Evolutionary conservation across 1,140 invertebrate genomes (phyloP).

Genomic region (Anoplolepis gracilipes): DNA sequence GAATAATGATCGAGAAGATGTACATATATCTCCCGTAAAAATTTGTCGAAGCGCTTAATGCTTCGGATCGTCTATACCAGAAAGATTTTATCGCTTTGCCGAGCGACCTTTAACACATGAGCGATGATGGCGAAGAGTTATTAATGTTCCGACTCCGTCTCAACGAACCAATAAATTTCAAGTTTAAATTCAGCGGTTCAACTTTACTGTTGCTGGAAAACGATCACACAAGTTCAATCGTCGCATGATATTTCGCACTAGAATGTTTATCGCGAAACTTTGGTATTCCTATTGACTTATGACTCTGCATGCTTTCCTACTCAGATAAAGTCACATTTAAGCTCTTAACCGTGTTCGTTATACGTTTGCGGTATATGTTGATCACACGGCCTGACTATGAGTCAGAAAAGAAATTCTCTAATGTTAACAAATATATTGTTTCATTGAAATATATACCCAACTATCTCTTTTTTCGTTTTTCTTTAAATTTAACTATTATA

Average conservation of each 20-base stretch:
- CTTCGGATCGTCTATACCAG: background rate
- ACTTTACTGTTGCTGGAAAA: constrained; percentile 36
- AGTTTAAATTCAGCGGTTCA: constrained; percentile 48
- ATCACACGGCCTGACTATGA: background rate
- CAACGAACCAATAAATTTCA: constrained; percentile 54
- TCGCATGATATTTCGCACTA: constrained; percentile 31
- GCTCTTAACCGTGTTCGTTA: background rate
- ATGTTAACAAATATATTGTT: background rate
- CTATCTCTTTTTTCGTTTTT: no score
- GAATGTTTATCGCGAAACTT: constrained; percentile 46
- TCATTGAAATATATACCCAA: background rate
- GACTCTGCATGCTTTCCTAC: constrained; percentile 25
- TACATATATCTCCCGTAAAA: background rate
- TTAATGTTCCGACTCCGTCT: constrained; percentile 33
- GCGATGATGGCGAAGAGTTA: constrained; percentile 28
- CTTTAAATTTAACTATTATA: background rate
- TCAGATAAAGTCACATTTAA: constrained; percentile 2
- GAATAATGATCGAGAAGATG: background rate
- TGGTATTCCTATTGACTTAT: constrained; percentile 36
- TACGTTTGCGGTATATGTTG: background rate
- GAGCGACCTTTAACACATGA: constrained; percentile 37
- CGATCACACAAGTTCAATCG: constrained; percentile 52
- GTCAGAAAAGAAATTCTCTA: background rate
- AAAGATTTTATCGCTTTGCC: constrained; percentile 39
- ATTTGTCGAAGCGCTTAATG: constrained; percentile 18